A percentile compares a stretch with the other conserved stretches of the same genome.
Evolutionary conservation across 1,140 invertebrate species (phyloP).

Genomic region (Brachionus angularis): DNA sequence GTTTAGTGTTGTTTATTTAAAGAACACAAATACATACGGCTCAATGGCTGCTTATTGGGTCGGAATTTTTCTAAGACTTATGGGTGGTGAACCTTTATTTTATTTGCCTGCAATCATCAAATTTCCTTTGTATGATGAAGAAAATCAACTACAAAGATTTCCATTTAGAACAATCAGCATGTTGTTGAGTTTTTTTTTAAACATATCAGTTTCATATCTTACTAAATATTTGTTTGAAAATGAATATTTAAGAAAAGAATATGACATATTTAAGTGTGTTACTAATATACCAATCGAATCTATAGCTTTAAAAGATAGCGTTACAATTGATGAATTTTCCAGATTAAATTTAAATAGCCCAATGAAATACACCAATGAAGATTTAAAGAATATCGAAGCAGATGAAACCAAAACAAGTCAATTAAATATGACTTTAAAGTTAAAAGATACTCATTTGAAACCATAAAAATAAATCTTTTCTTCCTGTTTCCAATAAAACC

Average conservation of each 20-base stretch:
- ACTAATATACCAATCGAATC: slow-evolving; percentile 84
- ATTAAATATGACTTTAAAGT: too few species aligned
- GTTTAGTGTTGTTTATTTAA: slow-evolving; percentile 93
- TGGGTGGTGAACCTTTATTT: slow-evolving; percentile 80
- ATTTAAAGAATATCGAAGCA: not conserved
- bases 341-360: slow-evolving; percentile 15
- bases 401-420: not conserved
- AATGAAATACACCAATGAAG: slow-evolving; percentile 41
- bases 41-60: slow-evolving; percentile 77
- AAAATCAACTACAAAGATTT: slow-evolving; percentile 64
- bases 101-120: slow-evolving; percentile 75
- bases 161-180: slow-evolving; percentile 61
- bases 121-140: slow-evolving; percentile 77
- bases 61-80: slow-evolving; percentile 76
- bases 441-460: too few species aligned
- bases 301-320: slow-evolving; percentile 42
- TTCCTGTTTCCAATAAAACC: too few species aligned
- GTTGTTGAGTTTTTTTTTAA: slow-evolving; percentile 66
- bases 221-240: slow-evolving; percentile 61
- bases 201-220: slow-evolving; percentile 57
- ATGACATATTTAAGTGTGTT: slow-evolving; percentile 57
- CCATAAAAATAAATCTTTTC: too few species aligned
- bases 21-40: slow-evolving; percentile 82
- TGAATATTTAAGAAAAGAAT: slow-evolving; percentile 50
- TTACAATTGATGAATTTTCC: slow-evolving; percentile 42